Conservation (phyloP, 2,797 vertebrate species). For the Nyctibius grandis region DNA sequence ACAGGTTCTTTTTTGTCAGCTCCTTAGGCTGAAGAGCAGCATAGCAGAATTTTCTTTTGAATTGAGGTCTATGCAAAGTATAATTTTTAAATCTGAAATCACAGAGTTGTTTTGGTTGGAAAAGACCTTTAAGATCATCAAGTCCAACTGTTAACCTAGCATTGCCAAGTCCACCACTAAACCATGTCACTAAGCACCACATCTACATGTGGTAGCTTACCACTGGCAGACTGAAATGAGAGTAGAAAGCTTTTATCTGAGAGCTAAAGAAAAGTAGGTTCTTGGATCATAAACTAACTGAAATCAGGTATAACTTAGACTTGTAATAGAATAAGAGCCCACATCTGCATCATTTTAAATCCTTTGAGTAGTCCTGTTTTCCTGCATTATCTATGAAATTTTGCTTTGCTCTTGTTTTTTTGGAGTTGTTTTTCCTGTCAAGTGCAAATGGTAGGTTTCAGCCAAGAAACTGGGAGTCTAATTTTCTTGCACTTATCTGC, state of each 20-base stretch:
- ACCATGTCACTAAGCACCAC: too few relatives aligned
- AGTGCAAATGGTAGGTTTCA: not conserved
- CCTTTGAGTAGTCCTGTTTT: not conserved
- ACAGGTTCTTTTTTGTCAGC: not conserved
- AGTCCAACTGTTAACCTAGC: too few relatives aligned
- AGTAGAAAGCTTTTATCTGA: not conserved
- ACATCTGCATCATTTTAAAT: not conserved
- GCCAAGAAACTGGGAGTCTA: not conserved
- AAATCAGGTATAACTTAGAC: not conserved
- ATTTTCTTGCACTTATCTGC: not conserved
- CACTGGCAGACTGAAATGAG: not conserved
- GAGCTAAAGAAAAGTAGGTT: not conserved
- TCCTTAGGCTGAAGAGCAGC: not conserved
- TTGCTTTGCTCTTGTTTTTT: not conserved
- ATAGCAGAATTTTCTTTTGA: not conserved
- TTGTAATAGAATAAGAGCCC: not conserved
- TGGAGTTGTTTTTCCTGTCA: not conserved
- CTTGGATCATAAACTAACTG: not conserved
- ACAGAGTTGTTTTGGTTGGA: too few relatives aligned
- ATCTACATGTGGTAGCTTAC: too few relatives aligned
- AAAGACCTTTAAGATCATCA: too few relatives aligned
- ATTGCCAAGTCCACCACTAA: too few relatives aligned
- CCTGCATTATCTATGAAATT: not conserved
- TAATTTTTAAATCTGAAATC: too few relatives aligned
- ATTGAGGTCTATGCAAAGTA: not conserved